phyloP scores from a whole-genome alignment of 2,113 vertebrate genomes.

The Tragelaphus strepsiceros region DNA sequence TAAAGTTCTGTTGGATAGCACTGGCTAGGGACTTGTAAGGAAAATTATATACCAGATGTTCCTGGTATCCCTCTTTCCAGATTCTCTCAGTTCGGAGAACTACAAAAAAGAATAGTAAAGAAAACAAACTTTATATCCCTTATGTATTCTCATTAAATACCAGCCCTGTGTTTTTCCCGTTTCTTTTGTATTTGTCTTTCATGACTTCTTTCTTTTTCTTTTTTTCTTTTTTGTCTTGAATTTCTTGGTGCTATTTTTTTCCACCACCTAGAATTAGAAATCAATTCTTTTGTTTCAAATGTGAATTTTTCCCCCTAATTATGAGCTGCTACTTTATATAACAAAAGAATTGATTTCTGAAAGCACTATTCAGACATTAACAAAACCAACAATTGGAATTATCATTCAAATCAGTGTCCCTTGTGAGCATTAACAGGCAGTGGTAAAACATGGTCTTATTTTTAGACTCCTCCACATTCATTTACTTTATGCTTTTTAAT shows the following conservation, averaged over 20 bases:
- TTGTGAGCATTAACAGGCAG: conserved; percentile 29
- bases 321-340: conserved; percentile 47
- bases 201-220: background rate
- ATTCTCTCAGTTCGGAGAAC: conserved; percentile 9
- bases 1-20: background rate
- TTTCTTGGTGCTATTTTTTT: conserved; percentile 29
- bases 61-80: background rate
- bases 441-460: conserved; percentile 33
- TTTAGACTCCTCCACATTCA: conserved; percentile 2
- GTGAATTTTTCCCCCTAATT: conserved; percentile 12
- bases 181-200: conserved; percentile 48
- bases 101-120: background rate
- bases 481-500: background rate
- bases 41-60: background rate
- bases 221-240: background rate
- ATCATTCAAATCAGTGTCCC: conserved; percentile 59
- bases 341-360: conserved; percentile 69
- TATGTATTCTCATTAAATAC: conserved; percentile 27
- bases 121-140: conserved; percentile 18
- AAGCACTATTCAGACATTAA: conserved; percentile 62
- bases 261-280: conserved; percentile 52
- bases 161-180: background rate
- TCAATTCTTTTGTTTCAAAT: conserved; percentile 63
- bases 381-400: conserved; percentile 58
- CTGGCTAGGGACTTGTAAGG: background rate